phyloP scores from a whole-genome alignment of 2,113 vertebrate genomes.

The Sinocyclocheilus anophthalmus region DNA sequence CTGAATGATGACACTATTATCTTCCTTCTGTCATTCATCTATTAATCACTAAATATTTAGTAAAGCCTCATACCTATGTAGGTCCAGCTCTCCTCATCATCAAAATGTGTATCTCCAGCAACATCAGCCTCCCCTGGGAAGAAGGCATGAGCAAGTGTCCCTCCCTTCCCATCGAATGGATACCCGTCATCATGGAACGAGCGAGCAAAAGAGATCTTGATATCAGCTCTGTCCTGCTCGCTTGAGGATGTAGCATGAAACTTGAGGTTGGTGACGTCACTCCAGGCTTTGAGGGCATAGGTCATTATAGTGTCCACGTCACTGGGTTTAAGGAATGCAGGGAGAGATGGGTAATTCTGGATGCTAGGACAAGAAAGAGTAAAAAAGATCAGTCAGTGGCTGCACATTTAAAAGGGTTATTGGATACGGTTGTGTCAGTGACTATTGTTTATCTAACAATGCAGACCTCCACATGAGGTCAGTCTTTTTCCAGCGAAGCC shows the following conservation, averaged over 20 bases:
- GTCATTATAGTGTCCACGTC: constrained; percentile 55
- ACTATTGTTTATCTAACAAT: neutral
- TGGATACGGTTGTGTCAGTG: neutral
- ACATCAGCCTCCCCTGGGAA: constrained; percentile 79
- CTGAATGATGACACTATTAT: too few species aligned
- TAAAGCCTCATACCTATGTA: constrained; percentile 61
- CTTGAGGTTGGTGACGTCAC: constrained; percentile 59
- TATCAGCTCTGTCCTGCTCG: constrained; percentile 68
- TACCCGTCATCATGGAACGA: constrained; percentile 85
- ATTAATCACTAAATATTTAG: neutral
- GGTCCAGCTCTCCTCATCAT: constrained; percentile 85
- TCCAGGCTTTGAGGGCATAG: constrained; percentile 74
- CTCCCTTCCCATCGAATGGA: constrained; percentile 86
- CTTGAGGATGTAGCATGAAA: constrained; percentile 41
- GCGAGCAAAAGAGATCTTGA: constrained; percentile 78
- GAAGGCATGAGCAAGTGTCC: constrained; percentile 89
- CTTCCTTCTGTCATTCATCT: neutral
- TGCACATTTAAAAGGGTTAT: too few species aligned
- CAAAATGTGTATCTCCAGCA: constrained; percentile 88
- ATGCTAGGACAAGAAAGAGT: constrained; percentile 58
- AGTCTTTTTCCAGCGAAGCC: constrained; percentile 78
- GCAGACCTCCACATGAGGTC: constrained; percentile 82
- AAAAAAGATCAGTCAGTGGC: neutral
- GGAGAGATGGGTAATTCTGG: constrained; percentile 65
- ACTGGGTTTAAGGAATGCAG: neutral